Evolutionary conservation across 2,888 invertebrate genomes (phyloP).

Genomic region (Micropterix aruncella): DNA sequence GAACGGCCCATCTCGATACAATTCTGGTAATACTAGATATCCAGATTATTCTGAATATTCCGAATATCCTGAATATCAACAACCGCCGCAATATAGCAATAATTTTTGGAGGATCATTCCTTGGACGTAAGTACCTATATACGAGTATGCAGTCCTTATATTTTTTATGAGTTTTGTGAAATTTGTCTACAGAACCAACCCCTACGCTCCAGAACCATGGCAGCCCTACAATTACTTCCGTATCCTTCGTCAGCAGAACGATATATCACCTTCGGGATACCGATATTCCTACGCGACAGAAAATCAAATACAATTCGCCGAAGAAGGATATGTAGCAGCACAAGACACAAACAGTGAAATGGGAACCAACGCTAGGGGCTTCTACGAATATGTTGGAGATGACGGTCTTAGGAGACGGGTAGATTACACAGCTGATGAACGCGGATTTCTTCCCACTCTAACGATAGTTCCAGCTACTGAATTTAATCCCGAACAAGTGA

Average conservation of each 20-base stretch:
- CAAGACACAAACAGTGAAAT: conserved; percentile 31
- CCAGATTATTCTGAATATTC: no score
- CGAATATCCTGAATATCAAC: not conserved
- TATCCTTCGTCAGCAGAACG: conserved; percentile 38
- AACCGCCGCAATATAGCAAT: not conserved
- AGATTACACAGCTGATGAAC: conserved; percentile 46
- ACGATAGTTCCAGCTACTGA: conserved; percentile 27
- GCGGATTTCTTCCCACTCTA: conserved; percentile 40
- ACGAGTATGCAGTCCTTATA: no score
- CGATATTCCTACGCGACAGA: conserved; percentile 48
- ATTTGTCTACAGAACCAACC: not conserved
- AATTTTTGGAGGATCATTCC: not conserved
- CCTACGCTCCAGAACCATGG: not conserved
- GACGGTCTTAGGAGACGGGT: conserved; percentile 42
- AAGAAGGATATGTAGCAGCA: conserved; percentile 43
- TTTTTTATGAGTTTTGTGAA: not conserved
- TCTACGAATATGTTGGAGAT: conserved; percentile 52
- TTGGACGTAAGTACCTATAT: not conserved
- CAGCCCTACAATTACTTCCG: conserved; percentile 35
- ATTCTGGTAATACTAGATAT: no score
- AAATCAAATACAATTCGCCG: conserved; percentile 50
- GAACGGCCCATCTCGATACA: not conserved
- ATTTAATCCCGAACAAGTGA: not conserved
- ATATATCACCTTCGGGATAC: conserved; percentile 37
- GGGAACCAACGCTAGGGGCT: conserved; percentile 47